Percentiles rank a stretch among this genome's conserved stretches.
Conservation (phyloP, 2,888 invertebrate species). For the Cacoxenus indagator region DNA sequence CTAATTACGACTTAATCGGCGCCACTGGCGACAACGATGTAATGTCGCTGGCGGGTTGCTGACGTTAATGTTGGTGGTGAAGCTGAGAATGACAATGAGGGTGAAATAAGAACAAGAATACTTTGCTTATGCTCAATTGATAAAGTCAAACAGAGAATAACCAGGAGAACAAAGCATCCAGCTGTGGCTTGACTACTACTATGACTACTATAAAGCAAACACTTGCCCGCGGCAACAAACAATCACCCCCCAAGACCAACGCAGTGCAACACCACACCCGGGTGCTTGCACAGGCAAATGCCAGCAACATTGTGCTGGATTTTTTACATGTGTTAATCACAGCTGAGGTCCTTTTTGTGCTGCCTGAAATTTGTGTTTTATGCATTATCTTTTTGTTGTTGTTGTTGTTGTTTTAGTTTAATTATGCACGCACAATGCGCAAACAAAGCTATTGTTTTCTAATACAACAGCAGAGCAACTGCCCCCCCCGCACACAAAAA, state of each 20-base stretch:
- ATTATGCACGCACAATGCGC: conserved; percentile 40
- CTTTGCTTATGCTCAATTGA: conserved; percentile 65
- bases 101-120: neutral
- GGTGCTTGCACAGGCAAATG: conserved; percentile 12
- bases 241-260: neutral
- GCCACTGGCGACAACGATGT: conserved; percentile 67
- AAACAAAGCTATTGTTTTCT: neutral
- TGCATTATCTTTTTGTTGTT: conserved; percentile 37
- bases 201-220: too few species aligned
- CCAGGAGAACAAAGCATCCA: conserved; percentile 22
- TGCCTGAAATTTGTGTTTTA: conserved; percentile 42
- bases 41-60: too few species aligned
- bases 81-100: too few species aligned
- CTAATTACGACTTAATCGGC: conserved; percentile 71
- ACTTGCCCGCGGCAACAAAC: conserved; percentile 38
- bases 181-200: conserved; percentile 10
- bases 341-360: conserved; percentile 52
- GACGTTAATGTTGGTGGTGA: neutral
- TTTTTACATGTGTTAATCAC: conserved; percentile 65
- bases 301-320: conserved; percentile 25
- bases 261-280: conserved; percentile 30
- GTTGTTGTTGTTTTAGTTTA: conserved; percentile 57
- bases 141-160: conserved; percentile 60
- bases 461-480: neutral
- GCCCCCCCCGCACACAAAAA: conserved; percentile 7